Evolutionary conservation across 2,888 invertebrate species (phyloP).

Genomic region (Plagiodera versicolora): DNA sequence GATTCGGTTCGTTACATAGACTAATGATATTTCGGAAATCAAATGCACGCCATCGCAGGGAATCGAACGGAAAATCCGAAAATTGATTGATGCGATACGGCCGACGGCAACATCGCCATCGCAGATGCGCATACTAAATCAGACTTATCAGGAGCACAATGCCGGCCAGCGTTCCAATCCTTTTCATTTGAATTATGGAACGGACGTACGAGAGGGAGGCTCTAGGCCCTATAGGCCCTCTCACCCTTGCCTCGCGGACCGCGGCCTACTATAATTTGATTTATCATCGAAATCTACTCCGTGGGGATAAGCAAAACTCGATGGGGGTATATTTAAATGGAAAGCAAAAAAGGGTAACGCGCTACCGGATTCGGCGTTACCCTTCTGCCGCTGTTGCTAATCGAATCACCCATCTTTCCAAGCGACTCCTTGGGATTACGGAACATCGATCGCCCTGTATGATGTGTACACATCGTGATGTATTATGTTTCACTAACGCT

Average conservation of each 20-base stretch:
- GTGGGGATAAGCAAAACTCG: background rate
- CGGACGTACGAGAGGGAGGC: background rate
- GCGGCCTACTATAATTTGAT: background rate
- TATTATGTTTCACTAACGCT: background rate
- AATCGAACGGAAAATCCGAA: too few species aligned
- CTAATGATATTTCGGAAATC: too few species aligned
- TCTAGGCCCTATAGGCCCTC: too few species aligned
- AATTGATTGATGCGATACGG: background rate
- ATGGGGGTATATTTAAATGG: background rate
- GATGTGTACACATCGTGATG: background rate
- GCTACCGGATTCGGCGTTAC: background rate
- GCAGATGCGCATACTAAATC: slow-evolving; percentile 41
- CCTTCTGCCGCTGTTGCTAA: background rate
- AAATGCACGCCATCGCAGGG: too few species aligned
- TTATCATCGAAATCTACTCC: slow-evolving; percentile 4
- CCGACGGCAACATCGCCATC: slow-evolving; percentile 17
- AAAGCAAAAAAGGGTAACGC: background rate
- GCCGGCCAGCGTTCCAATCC: slow-evolving; percentile 25
- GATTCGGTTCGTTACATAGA: too few species aligned
- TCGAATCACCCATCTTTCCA: too few species aligned
- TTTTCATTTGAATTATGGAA: slow-evolving; percentile 28
- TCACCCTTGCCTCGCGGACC: background rate
- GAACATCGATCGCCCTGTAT: background rate
- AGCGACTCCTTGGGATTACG: too few species aligned
- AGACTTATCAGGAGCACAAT: slow-evolving; percentile 35